phyloP scores from a whole-genome alignment of 2,797 vertebrate species.

The Danio kyathit region DNA sequence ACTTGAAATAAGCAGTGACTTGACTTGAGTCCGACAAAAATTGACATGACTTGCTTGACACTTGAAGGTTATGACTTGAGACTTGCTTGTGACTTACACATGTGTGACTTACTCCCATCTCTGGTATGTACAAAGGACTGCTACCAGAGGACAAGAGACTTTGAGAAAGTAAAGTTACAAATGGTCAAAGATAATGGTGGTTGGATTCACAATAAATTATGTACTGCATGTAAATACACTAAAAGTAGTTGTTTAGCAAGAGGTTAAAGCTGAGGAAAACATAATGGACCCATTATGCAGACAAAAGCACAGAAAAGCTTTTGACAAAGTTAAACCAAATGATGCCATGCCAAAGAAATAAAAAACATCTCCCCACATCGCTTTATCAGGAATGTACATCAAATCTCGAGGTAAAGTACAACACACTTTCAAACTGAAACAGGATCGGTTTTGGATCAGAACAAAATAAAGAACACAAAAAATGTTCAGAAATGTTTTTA shows the following conservation, averaged over 20 bases:
- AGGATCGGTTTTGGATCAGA: conserved; percentile 99
- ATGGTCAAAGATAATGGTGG: conserved; percentile 98
- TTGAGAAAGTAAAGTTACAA: conserved; percentile 96
- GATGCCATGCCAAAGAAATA: conserved; percentile 96
- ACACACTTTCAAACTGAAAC: conserved; percentile 98
- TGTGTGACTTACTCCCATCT: too few relatives aligned
- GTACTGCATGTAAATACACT: conserved; percentile 97
- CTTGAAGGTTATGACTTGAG: too few relatives aligned
- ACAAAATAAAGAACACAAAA: conserved; percentile 99
- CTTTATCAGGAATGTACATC: conserved; percentile 98
- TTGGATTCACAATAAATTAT: conserved; percentile 98
- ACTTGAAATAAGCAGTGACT: too few relatives aligned
- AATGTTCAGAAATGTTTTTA: conserved; percentile 98
- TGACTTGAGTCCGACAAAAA: too few relatives aligned
- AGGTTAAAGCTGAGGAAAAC: conserved; percentile 94
- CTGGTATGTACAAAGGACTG: conserved; percentile 99
- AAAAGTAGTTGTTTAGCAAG: conserved; percentile 95
- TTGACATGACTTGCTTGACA: too few relatives aligned
- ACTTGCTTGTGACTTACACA: too few relatives aligned
- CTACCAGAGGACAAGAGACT: conserved; percentile 97
- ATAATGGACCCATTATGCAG: conserved; percentile 98
- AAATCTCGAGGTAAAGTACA: conserved; percentile 98
- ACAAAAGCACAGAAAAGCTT: conserved; percentile 99
- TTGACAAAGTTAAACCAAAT: conserved; percentile 99
- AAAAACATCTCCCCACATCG: conserved; percentile 97